Conservation (phyloP, 2,797 vertebrate genomes). For the Poecilia velifera region DNA sequence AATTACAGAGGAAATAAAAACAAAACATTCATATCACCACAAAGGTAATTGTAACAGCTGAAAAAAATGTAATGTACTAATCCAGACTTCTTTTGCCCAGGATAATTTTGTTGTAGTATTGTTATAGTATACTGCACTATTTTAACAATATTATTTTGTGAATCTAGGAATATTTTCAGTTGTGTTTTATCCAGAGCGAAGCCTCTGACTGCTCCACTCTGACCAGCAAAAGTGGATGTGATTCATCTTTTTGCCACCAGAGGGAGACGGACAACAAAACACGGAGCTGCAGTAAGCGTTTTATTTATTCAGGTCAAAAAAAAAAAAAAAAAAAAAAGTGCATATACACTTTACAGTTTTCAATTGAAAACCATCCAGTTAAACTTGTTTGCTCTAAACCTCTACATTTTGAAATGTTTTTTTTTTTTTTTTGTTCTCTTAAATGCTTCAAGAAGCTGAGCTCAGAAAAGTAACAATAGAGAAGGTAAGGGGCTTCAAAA, state of each 20-base stretch:
- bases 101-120: not conserved
- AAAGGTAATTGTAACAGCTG: not conserved
- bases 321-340: no score
- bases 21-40: not conserved
- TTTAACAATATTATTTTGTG: constrained; percentile 68
- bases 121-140: constrained; percentile 9
- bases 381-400: not conserved
- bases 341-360: not conserved
- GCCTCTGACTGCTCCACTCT: constrained; percentile 72
- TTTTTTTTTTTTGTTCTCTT: not conserved
- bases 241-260: constrained; percentile 61
- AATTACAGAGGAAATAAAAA: no score
- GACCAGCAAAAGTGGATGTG: constrained; percentile 61
- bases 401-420: not conserved
- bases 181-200: constrained; percentile 80
- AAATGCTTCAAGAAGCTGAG: constrained; percentile 49
- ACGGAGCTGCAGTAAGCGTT: constrained; percentile 44
- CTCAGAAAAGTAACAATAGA: constrained; percentile 62
- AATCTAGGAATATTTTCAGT: constrained; percentile 76
- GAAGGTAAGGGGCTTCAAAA: constrained; percentile 54
- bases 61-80: not conserved
- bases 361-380: not conserved
- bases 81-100: not conserved
- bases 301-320: not conserved
- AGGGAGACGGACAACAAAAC: constrained; percentile 65